phyloP scores from a whole-genome alignment of 2,888 invertebrate genomes.

The Nomada goodeniana region DNA sequence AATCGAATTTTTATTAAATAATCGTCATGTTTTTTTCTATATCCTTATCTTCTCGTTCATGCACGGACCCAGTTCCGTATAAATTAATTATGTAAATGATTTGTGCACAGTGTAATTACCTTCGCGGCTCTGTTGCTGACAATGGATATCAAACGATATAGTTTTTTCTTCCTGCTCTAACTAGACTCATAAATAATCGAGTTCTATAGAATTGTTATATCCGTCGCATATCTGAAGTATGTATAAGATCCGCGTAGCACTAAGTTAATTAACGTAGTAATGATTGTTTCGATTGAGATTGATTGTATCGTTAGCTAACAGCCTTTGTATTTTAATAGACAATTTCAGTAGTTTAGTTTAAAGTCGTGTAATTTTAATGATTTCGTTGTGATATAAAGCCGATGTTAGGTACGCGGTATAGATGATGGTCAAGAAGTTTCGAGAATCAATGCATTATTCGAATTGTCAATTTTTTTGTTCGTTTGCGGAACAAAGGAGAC shows the following conservation, averaged over 20 bases:
- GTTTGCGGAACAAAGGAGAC: too few species aligned
- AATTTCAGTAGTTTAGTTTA: not conserved
- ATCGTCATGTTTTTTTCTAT: not conserved
- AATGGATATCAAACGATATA: not conserved
- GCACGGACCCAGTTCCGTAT: not conserved
- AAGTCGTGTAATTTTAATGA: not conserved
- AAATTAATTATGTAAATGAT: constrained; percentile 2
- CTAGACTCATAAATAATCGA: too few species aligned
- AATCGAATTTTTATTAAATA: not conserved
- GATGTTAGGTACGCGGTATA: too few species aligned
- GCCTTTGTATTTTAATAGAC: too few species aligned
- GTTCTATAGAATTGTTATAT: too few species aligned
- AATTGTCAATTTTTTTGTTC: not conserved
- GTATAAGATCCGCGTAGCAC: too few species aligned
- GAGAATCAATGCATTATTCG: not conserved
- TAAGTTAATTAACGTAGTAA: too few species aligned
- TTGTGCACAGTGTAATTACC: not conserved
- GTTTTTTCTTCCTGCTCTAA: too few species aligned
- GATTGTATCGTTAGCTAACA: too few species aligned
- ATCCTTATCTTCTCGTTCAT: not conserved
- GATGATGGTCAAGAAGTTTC: not conserved
- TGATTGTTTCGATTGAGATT: too few species aligned
- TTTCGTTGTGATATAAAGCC: too few species aligned
- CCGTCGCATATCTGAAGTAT: too few species aligned
- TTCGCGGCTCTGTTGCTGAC: not conserved